Percentiles rank a stretch among this genome's conserved stretches.
Evolutionary conservation across 1,140 invertebrate genomes (phyloP).

Genomic region (Formica exsecta): DNA sequence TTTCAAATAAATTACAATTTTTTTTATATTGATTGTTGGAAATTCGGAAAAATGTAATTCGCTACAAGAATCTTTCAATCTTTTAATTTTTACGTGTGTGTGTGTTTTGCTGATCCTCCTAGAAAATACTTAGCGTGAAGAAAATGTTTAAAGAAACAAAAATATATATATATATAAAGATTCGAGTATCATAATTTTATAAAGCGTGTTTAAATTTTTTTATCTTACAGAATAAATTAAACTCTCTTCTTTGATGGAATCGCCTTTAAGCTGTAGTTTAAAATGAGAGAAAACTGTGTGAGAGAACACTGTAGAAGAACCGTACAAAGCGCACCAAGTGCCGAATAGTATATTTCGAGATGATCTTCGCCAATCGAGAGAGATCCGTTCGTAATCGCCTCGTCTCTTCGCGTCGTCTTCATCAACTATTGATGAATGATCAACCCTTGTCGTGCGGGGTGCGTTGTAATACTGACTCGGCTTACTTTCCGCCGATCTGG

Average conservation of each 20-base stretch:
- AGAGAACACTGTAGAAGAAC: neutral
- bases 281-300: neutral
- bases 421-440: conserved; percentile 7
- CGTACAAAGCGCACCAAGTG: neutral
- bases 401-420: too few relatives aligned
- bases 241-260: neutral
- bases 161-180: too few relatives aligned
- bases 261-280: neutral
- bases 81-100: too few relatives aligned
- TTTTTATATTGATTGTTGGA: neutral
- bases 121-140: too few relatives aligned
- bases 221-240: conserved; percentile 24
- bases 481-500: conserved; percentile 31
- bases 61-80: too few relatives aligned
- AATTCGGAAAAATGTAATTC: too few relatives aligned
- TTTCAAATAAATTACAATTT: neutral
- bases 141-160: too few relatives aligned
- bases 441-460: conserved; percentile 67
- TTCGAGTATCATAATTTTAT: neutral
- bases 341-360: conserved; percentile 8
- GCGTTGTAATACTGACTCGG: conserved; percentile 69
- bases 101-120: too few relatives aligned
- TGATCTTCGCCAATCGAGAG: conserved; percentile 17
- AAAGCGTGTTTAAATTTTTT: neutral
- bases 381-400: neutral